Base-by-base conservation (phyloP, 2,797 vertebrate species). In the Mormyrus hasselquistii region DNA sequence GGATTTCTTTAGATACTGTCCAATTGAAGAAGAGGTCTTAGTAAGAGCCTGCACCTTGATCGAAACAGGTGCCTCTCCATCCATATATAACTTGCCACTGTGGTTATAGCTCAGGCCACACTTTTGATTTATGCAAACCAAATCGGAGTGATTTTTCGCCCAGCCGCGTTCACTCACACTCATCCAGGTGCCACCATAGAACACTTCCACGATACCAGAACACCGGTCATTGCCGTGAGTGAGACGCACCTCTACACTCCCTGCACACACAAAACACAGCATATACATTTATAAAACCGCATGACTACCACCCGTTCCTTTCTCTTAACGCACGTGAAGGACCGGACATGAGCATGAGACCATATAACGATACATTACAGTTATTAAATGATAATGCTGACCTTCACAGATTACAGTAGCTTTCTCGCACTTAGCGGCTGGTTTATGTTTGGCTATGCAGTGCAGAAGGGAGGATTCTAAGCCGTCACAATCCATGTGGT, bases 401-500 rank as follows among this genome's bases (percentile, higher is more conserved):
- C 44, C 91, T 93, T 88, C 0, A 91, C 95, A 96, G 41, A 88
- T 1, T 0, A 96, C 90, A 0, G 9, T 76, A 29, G 90, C 88
- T 0, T 0, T 0, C 0, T 0, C 0, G 0, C 38, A 0, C 47
- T 59, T 89, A 0, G 0, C 0, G 0, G 4, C 0, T 0, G 0
- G 0, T 0, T 41, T 0, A n/a, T 0, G 83, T 50, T 87, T 73
- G 52, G 89, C 87, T 1, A 1, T 19, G 19, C 95, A 96, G 87
- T 95, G 91, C 94, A 95, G 95, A 86, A 96, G 88, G 0, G 94
- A 94, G 0, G 41, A 7, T 88, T 95, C 95, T 0, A 0, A 2
- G 25, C 93, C 94, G 0, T 1, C 14, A 79, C 95, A 95, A 0
- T 41, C 0, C 69, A 94, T 89, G 0, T 76, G 0, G 87, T 92